phyloP scores from a whole-genome alignment of 2,113 vertebrate genomes.

The Glaucidium brasilianum region DNA sequence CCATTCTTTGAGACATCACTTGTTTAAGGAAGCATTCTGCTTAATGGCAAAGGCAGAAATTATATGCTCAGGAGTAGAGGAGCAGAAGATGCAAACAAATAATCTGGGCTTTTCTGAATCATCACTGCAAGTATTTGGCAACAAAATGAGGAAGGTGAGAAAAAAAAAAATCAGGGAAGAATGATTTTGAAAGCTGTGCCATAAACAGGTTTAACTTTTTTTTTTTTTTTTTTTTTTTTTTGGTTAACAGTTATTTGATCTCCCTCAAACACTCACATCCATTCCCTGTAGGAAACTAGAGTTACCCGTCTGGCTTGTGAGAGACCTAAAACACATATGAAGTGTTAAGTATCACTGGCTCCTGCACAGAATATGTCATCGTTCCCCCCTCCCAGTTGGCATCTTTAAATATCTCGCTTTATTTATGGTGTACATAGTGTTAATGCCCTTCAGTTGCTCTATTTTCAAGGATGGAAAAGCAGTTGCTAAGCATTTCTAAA shows the following conservation, averaged over 20 bases:
- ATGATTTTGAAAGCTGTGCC: neutral
- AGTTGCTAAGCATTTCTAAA: slow-evolving; percentile 90
- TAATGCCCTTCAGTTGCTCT: slow-evolving; percentile 84
- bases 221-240: neutral
- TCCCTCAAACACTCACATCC: slow-evolving; percentile 38
- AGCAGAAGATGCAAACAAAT: neutral
- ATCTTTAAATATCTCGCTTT: slow-evolving; percentile 80
- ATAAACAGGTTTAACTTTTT: slow-evolving; percentile 36
- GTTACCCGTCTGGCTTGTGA: slow-evolving; percentile 58
- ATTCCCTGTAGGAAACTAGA: slow-evolving; percentile 58
- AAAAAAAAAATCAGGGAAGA: neutral
- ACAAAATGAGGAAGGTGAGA: neutral
- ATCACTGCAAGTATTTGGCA: neutral
- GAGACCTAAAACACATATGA: slow-evolving; percentile 51
- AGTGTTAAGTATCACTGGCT: slow-evolving; percentile 75
- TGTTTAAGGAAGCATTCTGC: slow-evolving; percentile 18
- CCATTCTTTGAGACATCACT: neutral
- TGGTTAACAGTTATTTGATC: slow-evolving; percentile 40
- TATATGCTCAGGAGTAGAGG: neutral
- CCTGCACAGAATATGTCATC: slow-evolving; percentile 69
- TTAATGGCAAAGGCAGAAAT: neutral
- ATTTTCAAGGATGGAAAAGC: slow-evolving; percentile 86
- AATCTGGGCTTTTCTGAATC: neutral
- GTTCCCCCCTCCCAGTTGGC: slow-evolving; percentile 61
- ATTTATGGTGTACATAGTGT: slow-evolving; percentile 79